phyloP scores from a whole-genome alignment of 2,888 invertebrate species.

The Caenorhabditis doughertyi region DNA sequence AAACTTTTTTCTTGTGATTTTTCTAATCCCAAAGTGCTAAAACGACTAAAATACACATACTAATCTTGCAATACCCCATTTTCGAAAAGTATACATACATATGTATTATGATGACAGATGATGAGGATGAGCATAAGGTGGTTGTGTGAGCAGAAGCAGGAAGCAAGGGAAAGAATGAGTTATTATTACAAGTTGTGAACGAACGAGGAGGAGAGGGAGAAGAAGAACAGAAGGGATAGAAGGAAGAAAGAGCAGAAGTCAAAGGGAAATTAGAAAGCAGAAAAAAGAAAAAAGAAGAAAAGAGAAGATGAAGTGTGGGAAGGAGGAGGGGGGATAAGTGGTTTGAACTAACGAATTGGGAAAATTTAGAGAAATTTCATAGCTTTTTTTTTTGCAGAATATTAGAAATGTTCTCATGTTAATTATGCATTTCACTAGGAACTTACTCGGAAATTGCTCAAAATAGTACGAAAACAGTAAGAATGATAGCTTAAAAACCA shows the following conservation, averaged over 20 bases:
- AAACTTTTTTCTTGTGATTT: no score
- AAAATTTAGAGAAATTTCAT: no score
- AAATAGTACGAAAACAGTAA: background rate
- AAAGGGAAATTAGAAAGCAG: background rate
- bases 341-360: background rate
- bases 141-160: background rate
- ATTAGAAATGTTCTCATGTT: no score
- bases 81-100: no score
- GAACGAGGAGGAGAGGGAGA: background rate
- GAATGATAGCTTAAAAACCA: no score
- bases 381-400: no score
- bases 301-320: background rate
- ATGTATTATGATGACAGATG: background rate
- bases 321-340: background rate
- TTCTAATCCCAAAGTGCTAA: no score
- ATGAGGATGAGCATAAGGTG: background rate
- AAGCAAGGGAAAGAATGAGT: background rate
- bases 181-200: constrained; percentile 46
- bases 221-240: background rate
- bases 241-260: constrained; percentile 22
- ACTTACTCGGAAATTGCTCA: background rate
- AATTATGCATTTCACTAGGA: no score
- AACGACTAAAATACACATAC: background rate
- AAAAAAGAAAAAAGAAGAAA: background rate
- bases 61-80: no score